Evolutionary conservation across 2,113 vertebrate species (phyloP).

Genomic region (Pseudopodoces humilis): DNA sequence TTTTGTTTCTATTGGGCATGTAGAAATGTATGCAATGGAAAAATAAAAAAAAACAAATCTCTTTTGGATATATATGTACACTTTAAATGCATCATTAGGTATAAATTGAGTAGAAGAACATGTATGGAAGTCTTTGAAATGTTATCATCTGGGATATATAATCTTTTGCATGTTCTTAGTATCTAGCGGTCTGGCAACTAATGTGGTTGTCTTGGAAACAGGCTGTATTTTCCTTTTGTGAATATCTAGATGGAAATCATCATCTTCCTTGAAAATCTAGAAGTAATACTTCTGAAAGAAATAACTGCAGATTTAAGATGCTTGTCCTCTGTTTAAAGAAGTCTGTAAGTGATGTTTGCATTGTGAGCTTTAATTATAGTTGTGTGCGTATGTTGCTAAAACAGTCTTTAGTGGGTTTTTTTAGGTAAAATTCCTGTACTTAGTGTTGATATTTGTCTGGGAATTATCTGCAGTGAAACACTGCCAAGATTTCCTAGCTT

Average conservation of each 20-base stretch:
- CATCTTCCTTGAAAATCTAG: background rate
- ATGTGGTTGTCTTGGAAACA: constrained; percentile 51
- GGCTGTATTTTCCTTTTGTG: constrained; percentile 24
- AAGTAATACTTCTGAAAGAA: constrained; percentile 3
- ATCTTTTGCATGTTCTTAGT: background rate
- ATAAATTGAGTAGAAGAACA: background rate
- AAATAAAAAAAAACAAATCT: background rate
- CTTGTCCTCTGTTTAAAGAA: background rate
- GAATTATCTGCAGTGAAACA: background rate
- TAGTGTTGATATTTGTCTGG: background rate
- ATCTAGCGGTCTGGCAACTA: background rate
- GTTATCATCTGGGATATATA: background rate
- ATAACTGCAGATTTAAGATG: background rate
- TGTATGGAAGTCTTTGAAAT: background rate
- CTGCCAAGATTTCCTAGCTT: background rate
- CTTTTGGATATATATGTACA: background rate
- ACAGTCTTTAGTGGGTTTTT: background rate
- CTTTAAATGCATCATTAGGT: background rate
- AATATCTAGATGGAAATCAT: background rate
- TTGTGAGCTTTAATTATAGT: background rate
- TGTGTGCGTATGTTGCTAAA: background rate
- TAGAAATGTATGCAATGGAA: background rate
- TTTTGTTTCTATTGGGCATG: background rate
- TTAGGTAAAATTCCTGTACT: background rate
- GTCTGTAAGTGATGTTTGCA: background rate